phyloP scores from a whole-genome alignment of 2,113 vertebrate species.

The Indicator indicator region DNA sequence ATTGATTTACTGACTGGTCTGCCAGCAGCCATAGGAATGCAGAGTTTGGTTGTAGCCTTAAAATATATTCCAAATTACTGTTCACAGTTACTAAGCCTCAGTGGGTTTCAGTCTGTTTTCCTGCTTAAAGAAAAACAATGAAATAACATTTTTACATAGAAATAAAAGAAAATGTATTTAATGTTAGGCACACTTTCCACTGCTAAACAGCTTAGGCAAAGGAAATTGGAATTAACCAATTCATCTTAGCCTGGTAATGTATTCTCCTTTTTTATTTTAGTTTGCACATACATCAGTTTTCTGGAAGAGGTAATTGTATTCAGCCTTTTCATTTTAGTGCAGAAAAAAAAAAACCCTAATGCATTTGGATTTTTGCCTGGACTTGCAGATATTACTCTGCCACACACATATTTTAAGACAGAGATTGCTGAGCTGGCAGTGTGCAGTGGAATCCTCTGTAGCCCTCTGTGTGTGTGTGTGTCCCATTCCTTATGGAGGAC shows the following conservation, averaged over 20 bases:
- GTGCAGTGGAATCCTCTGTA: background rate
- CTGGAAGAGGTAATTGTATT: background rate
- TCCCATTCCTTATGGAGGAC: background rate
- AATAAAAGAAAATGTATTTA: background rate
- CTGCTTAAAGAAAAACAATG: background rate
- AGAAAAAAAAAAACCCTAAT: background rate
- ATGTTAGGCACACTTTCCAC: background rate
- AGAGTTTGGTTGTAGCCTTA: background rate
- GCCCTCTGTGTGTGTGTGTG: background rate
- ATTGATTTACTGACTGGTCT: conserved; percentile 27
- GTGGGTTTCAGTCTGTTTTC: background rate
- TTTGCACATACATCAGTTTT: background rate
- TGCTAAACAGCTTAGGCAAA: background rate
- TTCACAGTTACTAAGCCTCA: background rate
- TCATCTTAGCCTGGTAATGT: background rate
- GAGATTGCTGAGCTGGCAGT: background rate
- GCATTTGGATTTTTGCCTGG: background rate
- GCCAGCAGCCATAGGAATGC: background rate
- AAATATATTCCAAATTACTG: background rate
- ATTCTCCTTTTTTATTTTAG: background rate
- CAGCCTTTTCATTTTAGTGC: background rate
- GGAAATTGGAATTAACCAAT: background rate
- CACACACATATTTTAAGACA: background rate
- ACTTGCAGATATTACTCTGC: background rate
- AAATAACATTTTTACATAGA: background rate